Conservation (phyloP, 2,797 vertebrate species). For the Eospalax fontanierii region DNA sequence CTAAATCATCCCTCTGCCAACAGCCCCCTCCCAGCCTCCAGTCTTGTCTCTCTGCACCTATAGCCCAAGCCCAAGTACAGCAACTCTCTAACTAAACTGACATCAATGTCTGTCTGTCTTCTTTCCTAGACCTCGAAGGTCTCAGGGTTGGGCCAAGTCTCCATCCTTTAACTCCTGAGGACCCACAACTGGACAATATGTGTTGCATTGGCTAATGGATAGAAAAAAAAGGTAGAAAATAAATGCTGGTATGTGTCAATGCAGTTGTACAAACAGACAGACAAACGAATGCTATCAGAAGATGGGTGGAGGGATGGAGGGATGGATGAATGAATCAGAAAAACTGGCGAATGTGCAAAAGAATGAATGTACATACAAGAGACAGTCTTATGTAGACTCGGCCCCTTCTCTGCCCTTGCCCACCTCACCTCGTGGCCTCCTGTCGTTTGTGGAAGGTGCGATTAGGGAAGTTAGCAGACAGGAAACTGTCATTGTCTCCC, state of each 20-base stretch:
- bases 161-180: neutral
- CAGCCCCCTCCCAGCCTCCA: neutral
- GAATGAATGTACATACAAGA: neutral
- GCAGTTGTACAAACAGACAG: neutral
- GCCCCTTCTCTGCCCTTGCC: neutral
- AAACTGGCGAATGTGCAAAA: neutral
- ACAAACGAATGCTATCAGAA: too few species aligned
- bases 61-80: neutral
- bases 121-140: slow-evolving; percentile 1
- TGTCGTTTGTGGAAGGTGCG: slow-evolving; percentile 83
- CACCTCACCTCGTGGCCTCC: slow-evolving; percentile 84
- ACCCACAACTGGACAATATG: neutral
- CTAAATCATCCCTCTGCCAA: neutral
- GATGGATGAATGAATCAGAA: neutral
- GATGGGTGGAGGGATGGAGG: too few species aligned
- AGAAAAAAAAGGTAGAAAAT: neutral
- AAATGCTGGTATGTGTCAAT: neutral
- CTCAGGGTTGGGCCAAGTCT: neutral
- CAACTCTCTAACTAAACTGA: neutral
- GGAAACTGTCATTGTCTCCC: neutral
- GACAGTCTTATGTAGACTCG: neutral
- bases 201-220: neutral
- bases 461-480: slow-evolving; percentile 52
- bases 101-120: neutral
- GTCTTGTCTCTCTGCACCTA: neutral